phyloP scores from a whole-genome alignment of 2,113 vertebrate genomes.

The Lethenteron camtschaticum region DNA sequence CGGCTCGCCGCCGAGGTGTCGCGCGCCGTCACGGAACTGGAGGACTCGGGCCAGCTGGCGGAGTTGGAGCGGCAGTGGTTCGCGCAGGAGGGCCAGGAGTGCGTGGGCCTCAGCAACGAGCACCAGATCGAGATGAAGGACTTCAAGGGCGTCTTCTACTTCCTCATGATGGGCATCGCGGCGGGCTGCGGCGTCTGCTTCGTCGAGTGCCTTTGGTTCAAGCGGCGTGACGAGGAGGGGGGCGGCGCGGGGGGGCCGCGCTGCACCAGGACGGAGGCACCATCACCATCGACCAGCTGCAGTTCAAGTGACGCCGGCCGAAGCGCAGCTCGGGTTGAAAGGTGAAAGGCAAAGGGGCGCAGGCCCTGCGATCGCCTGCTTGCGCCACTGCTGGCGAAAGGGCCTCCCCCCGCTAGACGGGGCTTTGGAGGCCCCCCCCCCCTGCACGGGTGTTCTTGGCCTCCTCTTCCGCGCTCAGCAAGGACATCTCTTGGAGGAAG shows the following conservation, averaged over 20 bases:
- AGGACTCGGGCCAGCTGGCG: not conserved
- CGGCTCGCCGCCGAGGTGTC: not conserved
- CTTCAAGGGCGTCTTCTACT: conserved; percentile 1
- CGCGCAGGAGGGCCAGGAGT: not conserved
- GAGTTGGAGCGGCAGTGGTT: conserved; percentile 4
- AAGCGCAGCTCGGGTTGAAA: not conserved
- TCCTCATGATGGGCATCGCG: conserved; percentile 5
- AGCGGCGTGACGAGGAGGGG: not conserved
- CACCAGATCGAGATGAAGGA: conserved; percentile 5
- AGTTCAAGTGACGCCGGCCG: not conserved
- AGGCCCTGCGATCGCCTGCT: not conserved
- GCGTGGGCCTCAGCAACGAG: not conserved
- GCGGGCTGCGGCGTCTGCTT: not conserved
- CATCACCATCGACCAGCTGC: too few relatives aligned
- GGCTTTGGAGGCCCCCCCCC: too few relatives aligned
- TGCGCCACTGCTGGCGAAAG: not conserved
- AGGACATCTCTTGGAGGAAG: too few relatives aligned
- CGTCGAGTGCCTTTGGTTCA: conserved; percentile 1
- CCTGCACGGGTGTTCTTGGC: too few relatives aligned
- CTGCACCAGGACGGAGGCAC: too few relatives aligned
- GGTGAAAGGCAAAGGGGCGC: not conserved
- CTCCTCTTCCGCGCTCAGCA: too few relatives aligned
- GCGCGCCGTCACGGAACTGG: not conserved
- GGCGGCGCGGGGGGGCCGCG: not conserved
- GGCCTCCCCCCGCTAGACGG: not conserved